Conservation (phyloP, 2,888 invertebrate species). For the Punctoribates punctum region DNA sequence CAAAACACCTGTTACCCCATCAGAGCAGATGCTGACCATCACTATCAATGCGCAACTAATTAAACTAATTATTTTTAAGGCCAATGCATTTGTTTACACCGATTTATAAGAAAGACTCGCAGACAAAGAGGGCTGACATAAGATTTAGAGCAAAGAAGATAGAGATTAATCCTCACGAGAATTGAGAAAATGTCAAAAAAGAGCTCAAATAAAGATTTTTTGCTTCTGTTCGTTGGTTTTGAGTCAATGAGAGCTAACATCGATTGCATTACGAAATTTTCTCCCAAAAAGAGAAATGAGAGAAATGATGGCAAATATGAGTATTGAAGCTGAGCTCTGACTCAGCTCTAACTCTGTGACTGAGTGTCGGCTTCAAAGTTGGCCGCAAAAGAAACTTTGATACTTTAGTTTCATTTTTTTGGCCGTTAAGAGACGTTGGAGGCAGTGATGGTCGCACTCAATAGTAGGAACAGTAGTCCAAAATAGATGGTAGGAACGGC, state of each 20-base stretch:
- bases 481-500: background rate
- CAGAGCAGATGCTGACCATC: constrained; percentile 34
- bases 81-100: constrained; percentile 28
- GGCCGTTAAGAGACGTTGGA: background rate
- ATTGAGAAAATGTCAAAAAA: constrained; percentile 28
- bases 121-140: background rate
- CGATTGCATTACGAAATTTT: constrained; percentile 8
- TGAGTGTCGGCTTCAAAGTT: background rate
- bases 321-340: background rate
- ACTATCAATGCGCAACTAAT: constrained; percentile 36
- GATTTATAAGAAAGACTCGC: constrained; percentile 14
- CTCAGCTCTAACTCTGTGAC: background rate
- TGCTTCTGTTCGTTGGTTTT: background rate
- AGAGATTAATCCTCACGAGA: constrained; percentile 26
- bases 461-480: background rate
- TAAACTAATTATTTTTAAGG: constrained; percentile 37
- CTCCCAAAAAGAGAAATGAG: background rate
- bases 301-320: constrained; percentile 7
- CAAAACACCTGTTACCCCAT: constrained; percentile 36
- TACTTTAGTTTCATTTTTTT: constrained; percentile 10
- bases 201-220: constrained; percentile 19
- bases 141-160: constrained; percentile 11
- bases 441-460: background rate
- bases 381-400: constrained; percentile 11
- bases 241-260: background rate